These are phyloP conservation scores for Triops longicaudatus DNA, from an alignment of 1,140 invertebrate species.

Conservation along the genomic window DNA sequence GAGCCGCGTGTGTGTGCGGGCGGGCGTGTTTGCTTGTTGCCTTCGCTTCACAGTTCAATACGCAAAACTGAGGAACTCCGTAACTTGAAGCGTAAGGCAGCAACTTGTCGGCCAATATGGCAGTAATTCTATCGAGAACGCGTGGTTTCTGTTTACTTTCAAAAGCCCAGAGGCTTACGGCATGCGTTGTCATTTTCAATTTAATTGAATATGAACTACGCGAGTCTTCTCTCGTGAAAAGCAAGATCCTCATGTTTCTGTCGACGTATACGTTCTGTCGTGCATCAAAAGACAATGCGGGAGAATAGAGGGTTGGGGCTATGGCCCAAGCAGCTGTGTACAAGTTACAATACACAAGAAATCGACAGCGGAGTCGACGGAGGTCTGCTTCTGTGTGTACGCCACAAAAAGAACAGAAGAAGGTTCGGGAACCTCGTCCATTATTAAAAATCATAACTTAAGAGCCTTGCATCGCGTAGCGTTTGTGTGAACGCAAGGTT, in stretches of 20 bases:
- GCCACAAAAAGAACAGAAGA: background rate
- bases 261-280: background rate
- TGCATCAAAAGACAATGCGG: background rate
- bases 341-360: background rate
- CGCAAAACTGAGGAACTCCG: background rate
- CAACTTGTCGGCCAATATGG: no score
- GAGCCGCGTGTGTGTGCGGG: background rate
- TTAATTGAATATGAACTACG: background rate
- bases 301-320: background rate
- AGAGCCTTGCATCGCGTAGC: background rate
- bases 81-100: background rate
- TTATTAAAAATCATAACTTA: constrained; percentile 2
- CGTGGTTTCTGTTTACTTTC: background rate
- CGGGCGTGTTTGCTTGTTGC: background rate
- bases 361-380: background rate
- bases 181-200: background rate
- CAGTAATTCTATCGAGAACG: background rate
- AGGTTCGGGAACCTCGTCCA: background rate
- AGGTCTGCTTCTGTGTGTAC: background rate
- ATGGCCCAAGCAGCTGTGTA: background rate
- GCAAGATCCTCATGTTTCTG: background rate
- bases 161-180: background rate
- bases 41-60: background rate
- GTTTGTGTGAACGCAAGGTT: background rate
- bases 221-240: background rate